Percentiles rank a stretch among this genome's conserved stretches.
phyloP scores from a whole-genome alignment of 2,797 vertebrate species.

The Pogoniulus pusillus region DNA sequence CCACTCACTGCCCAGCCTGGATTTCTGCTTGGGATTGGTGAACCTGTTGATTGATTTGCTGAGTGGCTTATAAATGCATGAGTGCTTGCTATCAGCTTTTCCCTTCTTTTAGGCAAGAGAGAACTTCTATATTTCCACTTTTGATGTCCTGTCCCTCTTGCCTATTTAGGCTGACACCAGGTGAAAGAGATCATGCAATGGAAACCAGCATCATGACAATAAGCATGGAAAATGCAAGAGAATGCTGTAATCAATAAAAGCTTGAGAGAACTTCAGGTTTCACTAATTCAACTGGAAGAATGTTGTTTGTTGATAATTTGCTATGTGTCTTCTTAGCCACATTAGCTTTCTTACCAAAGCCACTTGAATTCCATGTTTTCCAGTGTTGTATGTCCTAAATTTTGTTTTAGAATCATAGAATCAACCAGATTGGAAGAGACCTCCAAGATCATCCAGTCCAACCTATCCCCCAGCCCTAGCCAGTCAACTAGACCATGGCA shows the following conservation, averaged over 20 bases:
- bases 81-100: background rate
- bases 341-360: background rate
- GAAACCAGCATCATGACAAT: background rate
- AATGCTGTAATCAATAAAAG: background rate
- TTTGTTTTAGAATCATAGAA: background rate
- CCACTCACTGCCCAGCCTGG: too few relatives aligned
- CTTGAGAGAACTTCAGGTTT: background rate
- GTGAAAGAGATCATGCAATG: background rate
- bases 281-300: background rate
- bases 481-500: too few relatives aligned
- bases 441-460: too few relatives aligned
- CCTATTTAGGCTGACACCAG: background rate
- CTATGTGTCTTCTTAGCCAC: background rate
- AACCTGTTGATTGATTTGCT: background rate
- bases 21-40: too few relatives aligned
- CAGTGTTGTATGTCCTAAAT: background rate
- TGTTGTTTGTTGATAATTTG: background rate
- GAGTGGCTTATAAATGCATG: background rate
- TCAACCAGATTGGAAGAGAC: too few relatives aligned
- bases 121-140: background rate
- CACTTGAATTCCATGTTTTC: background rate
- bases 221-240: background rate
- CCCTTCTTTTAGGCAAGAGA: background rate
- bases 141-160: background rate
- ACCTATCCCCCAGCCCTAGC: too few relatives aligned